Evolutionary conservation across 2,113 vertebrate genomes (phyloP).

Genomic region (Vicugna pacos): DNA sequence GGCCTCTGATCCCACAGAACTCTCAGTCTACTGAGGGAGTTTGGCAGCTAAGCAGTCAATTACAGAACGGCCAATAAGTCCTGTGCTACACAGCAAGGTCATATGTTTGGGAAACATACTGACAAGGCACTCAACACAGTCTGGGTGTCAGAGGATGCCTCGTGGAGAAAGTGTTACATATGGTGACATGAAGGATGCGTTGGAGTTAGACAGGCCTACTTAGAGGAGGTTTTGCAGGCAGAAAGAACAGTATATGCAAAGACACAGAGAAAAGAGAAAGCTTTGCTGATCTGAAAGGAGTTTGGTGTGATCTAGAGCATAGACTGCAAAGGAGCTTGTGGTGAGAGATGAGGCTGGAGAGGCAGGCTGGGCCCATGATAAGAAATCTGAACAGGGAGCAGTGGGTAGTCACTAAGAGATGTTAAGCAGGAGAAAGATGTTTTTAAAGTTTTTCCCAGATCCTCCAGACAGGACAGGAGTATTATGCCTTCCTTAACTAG

Average conservation of each 20-base stretch:
- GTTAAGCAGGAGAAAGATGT: constrained; percentile 12
- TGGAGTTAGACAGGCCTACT: constrained; percentile 23
- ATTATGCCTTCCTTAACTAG: background rate
- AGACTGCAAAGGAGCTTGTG: background rate
- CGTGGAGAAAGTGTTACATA: background rate
- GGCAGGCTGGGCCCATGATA: background rate
- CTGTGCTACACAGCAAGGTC: constrained; percentile 36
- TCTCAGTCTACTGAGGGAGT: background rate
- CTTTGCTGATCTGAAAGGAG: background rate
- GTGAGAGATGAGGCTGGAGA: background rate
- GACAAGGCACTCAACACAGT: background rate
- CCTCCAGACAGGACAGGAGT: background rate
- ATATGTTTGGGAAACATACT: background rate
- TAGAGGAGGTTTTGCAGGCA: background rate
- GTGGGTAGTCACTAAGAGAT: background rate
- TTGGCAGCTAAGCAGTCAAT: constrained; percentile 10
- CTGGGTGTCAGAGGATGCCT: constrained; percentile 27
- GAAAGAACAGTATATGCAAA: constrained; percentile 28
- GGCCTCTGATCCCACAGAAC: constrained; percentile 25
- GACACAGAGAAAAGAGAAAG: background rate
- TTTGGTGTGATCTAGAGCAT: background rate
- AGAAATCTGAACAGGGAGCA: background rate
- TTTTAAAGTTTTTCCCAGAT: constrained; percentile 38
- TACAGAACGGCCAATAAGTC: constrained; percentile 29
- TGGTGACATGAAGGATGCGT: background rate